phyloP scores from a whole-genome alignment of 1,140 invertebrate species.

The Leptinotarsa undecemlineata region DNA sequence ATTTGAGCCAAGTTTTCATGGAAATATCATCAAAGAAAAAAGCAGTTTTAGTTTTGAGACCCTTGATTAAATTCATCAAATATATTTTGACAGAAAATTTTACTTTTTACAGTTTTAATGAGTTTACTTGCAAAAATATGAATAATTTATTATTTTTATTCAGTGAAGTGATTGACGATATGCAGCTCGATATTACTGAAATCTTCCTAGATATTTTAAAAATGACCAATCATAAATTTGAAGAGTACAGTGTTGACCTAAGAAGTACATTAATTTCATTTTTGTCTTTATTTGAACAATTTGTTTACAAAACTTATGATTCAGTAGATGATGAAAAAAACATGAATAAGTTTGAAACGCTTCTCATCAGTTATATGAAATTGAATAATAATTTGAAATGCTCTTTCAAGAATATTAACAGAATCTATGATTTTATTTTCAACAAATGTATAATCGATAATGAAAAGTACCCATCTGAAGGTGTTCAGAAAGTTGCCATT shows the following conservation, averaged over 20 bases:
- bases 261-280: conserved; percentile 33
- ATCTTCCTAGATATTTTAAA: conserved; percentile 41
- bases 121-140: conserved; percentile 31
- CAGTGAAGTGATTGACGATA: conserved; percentile 26
- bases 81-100: conserved; percentile 44
- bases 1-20: conserved; percentile 56
- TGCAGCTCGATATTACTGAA: conserved; percentile 43
- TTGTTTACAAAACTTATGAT: conserved; percentile 42
- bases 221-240: conserved; percentile 30
- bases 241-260: conserved; percentile 33
- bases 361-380: conserved; percentile 23
- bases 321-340: conserved; percentile 3
- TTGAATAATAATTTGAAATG: neutral
- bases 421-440: conserved; percentile 26
- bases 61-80: conserved; percentile 45
- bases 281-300: conserved; percentile 43
- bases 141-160: conserved; percentile 45
- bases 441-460: neutral
- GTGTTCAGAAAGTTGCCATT: conserved; percentile 1
- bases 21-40: conserved; percentile 36
- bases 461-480: conserved; percentile 3
- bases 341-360: conserved; percentile 33
- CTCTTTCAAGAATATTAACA: conserved; percentile 23
- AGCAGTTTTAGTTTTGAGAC: conserved; percentile 40
- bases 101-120: conserved; percentile 37